Conservation (phyloP, 2,113 vertebrate genomes). For the Oriolus oriolus region DNA sequence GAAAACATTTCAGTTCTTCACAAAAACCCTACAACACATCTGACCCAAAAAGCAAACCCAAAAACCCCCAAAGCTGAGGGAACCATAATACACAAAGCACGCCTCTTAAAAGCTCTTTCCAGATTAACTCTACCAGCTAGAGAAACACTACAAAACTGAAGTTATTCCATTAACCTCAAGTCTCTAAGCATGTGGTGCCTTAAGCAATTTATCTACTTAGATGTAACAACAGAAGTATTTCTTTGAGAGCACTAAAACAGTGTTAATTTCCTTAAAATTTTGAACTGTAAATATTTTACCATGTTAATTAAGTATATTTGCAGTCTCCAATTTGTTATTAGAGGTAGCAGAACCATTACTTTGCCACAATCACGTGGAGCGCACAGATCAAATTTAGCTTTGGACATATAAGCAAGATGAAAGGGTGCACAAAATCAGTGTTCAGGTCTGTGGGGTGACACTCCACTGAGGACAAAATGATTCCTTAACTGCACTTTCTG, state of each 20-base stretch:
- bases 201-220: conserved; percentile 54
- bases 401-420: background rate
- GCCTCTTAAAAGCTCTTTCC: background rate
- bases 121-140: conserved; percentile 16
- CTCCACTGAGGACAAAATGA: background rate
- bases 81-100: background rate
- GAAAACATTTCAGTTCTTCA: background rate
- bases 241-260: background rate
- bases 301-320: background rate
- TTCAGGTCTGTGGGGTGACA: background rate
- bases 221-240: background rate
- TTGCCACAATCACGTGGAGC: fast-evolving
- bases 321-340: background rate
- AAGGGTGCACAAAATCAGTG: background rate
- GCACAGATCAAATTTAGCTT: background rate
- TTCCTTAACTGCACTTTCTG: background rate
- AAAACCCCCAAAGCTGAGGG: background rate
- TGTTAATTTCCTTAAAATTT: background rate
- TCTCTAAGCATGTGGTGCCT: conserved; percentile 2
- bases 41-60: background rate
- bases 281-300: conserved; percentile 42
- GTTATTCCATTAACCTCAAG: conserved; percentile 46
- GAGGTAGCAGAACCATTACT: background rate
- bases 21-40: background rate
- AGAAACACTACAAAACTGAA: background rate